Percentiles rank a stretch among this genome's conserved stretches.
These are phyloP conservation scores for Indri indri DNA, from an alignment of 2,113 vertebrate genomes.

Conservation along the genomic window DNA sequence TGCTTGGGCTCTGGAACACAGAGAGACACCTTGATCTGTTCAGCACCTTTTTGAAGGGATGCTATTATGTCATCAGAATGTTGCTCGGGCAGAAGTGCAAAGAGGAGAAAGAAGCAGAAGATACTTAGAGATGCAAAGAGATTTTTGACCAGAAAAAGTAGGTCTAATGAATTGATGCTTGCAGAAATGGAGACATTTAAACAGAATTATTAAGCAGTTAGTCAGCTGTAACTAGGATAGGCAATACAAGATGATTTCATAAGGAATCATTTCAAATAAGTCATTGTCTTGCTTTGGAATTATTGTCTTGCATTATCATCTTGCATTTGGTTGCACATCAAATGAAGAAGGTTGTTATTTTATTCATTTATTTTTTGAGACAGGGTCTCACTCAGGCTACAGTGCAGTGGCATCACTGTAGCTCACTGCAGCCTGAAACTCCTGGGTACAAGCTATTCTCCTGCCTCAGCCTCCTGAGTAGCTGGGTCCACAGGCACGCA, in stretches of 20 bases:
- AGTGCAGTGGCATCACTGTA: no score
- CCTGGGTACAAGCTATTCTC: no score
- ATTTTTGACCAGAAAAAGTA: conserved; percentile 48
- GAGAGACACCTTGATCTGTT: conserved; percentile 21
- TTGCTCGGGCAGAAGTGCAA: background rate
- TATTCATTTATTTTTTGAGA: background rate
- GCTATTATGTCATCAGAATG: background rate
- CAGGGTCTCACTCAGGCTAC: no score
- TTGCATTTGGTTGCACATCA: background rate
- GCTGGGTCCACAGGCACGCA: no score
- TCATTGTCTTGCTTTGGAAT: conserved; percentile 11
- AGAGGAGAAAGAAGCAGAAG: background rate
- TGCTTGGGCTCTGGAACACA: background rate
- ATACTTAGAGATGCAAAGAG: background rate
- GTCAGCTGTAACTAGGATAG: conserved; percentile 31
- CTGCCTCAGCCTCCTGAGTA: no score
- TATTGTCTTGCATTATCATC: background rate
- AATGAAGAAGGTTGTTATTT: background rate
- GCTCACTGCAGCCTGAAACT: no score
- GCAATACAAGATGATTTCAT: conserved; percentile 51
- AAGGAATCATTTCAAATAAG: conserved; percentile 52
- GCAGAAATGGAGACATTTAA: conserved; percentile 60
- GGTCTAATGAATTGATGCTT: conserved; percentile 54
- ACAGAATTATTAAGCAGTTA: conserved; percentile 59
- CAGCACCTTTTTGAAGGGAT: background rate